Conservation (phyloP, 30 jellyfish, hydroid and myxozoan species). For the Aurelia aurita complex sp. Pacific region DNA sequence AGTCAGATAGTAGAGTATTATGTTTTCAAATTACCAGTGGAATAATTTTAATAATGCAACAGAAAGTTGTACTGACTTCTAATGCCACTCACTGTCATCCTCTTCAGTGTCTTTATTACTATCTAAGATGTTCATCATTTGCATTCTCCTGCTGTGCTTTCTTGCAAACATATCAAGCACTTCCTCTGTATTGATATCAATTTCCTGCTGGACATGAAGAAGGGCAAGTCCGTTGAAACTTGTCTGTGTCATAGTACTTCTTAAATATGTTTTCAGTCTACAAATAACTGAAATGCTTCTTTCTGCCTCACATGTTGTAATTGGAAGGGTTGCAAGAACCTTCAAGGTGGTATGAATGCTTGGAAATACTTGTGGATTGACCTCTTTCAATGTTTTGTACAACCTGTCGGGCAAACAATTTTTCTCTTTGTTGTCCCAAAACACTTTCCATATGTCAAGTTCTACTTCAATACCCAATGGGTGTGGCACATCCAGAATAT, state of each 20-base stretch:
- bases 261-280: conserved; percentile 1
- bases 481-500: conserved; percentile 3
- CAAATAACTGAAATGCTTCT: background rate
- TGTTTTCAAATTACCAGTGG: too few relatives aligned
- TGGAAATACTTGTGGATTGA: background rate
- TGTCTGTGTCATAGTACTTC: conserved; percentile 15
- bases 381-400: background rate
- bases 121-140: conserved; percentile 10
- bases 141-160: conserved; percentile 23
- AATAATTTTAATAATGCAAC: too few relatives aligned
- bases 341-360: too few relatives aligned
- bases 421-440: background rate
- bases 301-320: background rate
- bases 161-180: background rate
- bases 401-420: background rate
- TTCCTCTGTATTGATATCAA: too few relatives aligned
- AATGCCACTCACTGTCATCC: too few relatives aligned
- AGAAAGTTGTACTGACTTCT: too few relatives aligned
- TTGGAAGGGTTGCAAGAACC: too few relatives aligned
- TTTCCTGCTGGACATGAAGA: background rate
- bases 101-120: background rate
- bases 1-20: too few relatives aligned
- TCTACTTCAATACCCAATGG: conserved; percentile 8
- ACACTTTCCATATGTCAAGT: conserved; percentile 7
- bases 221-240: conserved; percentile 23